Conservation (phyloP, 1,140 invertebrate species). For the Telenomus remus region DNA sequence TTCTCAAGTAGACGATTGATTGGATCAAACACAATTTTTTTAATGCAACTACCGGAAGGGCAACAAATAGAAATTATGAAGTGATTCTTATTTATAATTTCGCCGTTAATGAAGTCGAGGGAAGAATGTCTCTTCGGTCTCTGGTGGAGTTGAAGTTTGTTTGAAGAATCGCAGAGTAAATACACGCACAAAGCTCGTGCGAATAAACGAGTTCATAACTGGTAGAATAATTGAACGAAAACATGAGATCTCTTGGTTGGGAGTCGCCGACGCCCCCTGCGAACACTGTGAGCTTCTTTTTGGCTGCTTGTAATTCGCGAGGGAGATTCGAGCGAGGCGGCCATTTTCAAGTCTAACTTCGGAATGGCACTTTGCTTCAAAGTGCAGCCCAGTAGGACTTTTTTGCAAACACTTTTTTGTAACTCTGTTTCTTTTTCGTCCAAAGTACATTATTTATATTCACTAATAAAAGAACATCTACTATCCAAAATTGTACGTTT, state of each 20-base stretch:
- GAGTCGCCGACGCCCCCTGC: constrained; percentile 19
- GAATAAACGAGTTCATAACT: not conserved
- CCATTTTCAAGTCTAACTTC: constrained; percentile 52
- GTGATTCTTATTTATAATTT: too few species aligned
- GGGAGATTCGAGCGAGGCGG: constrained; percentile 41
- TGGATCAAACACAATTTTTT: too few species aligned
- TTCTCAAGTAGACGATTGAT: not conserved
- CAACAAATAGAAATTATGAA: too few species aligned
- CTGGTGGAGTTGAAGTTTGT: too few species aligned
- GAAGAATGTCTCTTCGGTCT: too few species aligned
- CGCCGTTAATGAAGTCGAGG: too few species aligned
- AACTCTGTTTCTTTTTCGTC: constrained; percentile 22
- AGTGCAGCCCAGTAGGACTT: constrained; percentile 41
- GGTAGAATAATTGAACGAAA: constrained; percentile 26
- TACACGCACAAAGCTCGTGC: not conserved
- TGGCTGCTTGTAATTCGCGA: constrained; percentile 20
- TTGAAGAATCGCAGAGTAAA: not conserved
- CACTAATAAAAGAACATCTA: constrained; percentile 17
- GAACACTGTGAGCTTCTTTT: constrained; percentile 33
- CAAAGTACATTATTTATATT: constrained; percentile 16
- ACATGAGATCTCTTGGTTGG: not conserved
- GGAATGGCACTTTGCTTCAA: constrained; percentile 51
- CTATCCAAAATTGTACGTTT: not conserved
- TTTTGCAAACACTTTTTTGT: constrained; percentile 37
- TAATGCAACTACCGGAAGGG: too few species aligned